phyloP scores from a whole-genome alignment of 2,888 invertebrate species.

The Agrochola lota region DNA sequence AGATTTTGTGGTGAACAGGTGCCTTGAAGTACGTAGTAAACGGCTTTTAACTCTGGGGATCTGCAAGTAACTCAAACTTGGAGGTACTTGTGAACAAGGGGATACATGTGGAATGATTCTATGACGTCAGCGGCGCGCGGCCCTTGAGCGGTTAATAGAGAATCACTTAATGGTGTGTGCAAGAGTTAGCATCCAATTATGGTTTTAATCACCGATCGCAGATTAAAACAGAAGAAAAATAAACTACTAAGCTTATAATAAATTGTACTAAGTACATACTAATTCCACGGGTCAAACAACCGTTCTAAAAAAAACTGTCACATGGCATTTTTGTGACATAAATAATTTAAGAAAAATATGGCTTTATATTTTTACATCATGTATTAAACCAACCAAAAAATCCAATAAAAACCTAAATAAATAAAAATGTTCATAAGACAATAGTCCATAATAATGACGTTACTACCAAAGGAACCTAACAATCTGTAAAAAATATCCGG shows the following conservation, averaged over 20 bases:
- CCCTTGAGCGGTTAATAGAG: no score
- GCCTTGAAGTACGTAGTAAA: no score
- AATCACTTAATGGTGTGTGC: no score
- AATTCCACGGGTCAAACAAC: not conserved
- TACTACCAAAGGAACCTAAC: slow-evolving; percentile 16
- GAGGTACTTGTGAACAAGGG: no score
- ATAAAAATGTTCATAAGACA: slow-evolving; percentile 11
- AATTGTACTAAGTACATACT: not conserved
- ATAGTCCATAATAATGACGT: slow-evolving; percentile 32
- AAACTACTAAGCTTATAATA: not conserved
- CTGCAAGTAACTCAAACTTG: no score
- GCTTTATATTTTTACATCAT: slow-evolving; percentile 29
- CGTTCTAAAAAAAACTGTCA: slow-evolving; percentile 9
- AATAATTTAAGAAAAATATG: slow-evolving; percentile 37
- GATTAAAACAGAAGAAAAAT: not conserved
- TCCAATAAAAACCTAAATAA: not conserved
- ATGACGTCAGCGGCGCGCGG: no score
- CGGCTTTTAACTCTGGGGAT: no score
- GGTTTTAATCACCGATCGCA: no score
- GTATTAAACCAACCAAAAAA: slow-evolving; percentile 18
- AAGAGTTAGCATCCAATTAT: no score
- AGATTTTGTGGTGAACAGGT: no score
- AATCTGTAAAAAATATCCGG: not conserved
- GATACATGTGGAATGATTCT: no score
- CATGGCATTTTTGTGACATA: slow-evolving; percentile 26